Evolutionary conservation across 2,113 vertebrate species (phyloP), one percentile per base, ranked within the genome.

Genomic region (Myxocyprinus asiaticus): DNA sequence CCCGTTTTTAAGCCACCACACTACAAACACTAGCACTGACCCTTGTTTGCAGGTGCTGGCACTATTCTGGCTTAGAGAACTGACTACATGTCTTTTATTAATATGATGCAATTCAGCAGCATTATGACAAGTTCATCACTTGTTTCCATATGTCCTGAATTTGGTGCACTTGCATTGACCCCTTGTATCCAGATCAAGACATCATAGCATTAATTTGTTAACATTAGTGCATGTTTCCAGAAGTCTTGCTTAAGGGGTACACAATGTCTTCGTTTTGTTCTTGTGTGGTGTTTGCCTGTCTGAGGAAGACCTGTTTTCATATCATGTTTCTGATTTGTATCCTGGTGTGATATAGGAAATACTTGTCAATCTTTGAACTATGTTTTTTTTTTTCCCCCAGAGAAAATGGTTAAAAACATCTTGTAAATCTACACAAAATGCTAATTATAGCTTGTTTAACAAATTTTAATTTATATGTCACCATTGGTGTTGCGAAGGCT

Each of bases 31-130:
- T 64, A 15, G 51, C 73, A 77, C 58, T 64, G 64, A 22, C 47
- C 44, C 58, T 77, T 70, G 68, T 77, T 68, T 71, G 51, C 67
- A 77, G n/a, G 80, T 14, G 22, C 22, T 33, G 22, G 3, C 22
- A 33, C 22, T 33, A 33, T 33, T 33, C 14, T n/a, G 55, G 55
- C 55, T 58, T 4, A 15, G 55, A 58, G 14, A 58, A 7, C 55
- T 58, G 55, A 43, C 47, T 42, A 43, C 66, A 3, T 6, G 5
- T 43, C 9, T 6, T 78, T 47, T 42, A 4, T 51, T 50, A 42
- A 62, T 70, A 66, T 69, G 67, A 56, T 70, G 43, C 71, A 51
- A 62, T 48, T 51, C 44, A 70, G 47, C 48, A 53, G 33, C 62
- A 50, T 70, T 6, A 77, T 67, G 51, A 59, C 58, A 65, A 53